Evolutionary conservation across 1,140 invertebrate species (phyloP), one percentile per base, ranked within the genome.

Genomic region (Acromyrmex echinatior): DNA sequence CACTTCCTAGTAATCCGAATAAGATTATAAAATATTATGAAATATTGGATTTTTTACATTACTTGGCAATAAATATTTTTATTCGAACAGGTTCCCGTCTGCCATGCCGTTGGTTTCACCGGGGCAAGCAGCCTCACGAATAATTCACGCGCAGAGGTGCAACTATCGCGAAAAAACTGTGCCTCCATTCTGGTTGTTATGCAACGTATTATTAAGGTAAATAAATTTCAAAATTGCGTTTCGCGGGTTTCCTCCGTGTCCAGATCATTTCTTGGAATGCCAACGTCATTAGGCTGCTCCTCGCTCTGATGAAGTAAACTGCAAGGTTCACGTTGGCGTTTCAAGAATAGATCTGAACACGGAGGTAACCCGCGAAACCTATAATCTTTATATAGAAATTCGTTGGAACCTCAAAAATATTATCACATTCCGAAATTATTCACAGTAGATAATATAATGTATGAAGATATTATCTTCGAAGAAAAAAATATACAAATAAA

Each of bases 41-140:
- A 35, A 45, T 45, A 4, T 21, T 21, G 31, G n/a, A 9, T 39
- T 25, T 2, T 28, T 81, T 58, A 49, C 3, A 31, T 58, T 62
- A 6, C 2, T 31, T 16, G 1, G 1, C 25, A 12, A 71, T 77
- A 28, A 35, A 28, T 35, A 35, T 60, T 31, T 60, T 78, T 39
- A 86, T 71, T 84, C 89, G 66, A 89, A 60, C 63, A 96, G 96
- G 88, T 98, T 98, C 94, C 96, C 97, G 3, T 96, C 91, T 18
- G 86, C 97, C 16, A 96, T 98, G 95, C 96, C 96, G 79, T 95
- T 98, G 74, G 95, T 98, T 25, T 92, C 96, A 14, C 96, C 97
- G 0, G 94, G 97, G 68, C 95, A 96, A 56, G 97, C 97, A 5
- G 97, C 97, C 0, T 93, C 95, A 28, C 92, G 95, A 86, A 97